Evolutionary conservation across 2,888 invertebrate genomes (phyloP).

Genomic region (Stenodema calcarata): DNA sequence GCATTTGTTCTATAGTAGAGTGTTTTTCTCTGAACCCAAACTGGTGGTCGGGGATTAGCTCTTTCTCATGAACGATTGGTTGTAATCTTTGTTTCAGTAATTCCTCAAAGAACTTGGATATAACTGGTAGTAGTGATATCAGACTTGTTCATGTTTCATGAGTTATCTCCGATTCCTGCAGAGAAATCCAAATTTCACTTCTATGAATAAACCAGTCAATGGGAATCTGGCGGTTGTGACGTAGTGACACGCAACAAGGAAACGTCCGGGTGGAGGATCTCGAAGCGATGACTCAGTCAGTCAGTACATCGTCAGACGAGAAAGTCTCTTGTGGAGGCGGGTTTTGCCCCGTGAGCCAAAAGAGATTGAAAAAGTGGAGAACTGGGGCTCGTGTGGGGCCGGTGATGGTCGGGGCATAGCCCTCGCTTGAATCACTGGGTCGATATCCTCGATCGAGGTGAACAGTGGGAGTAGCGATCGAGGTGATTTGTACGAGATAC

Average conservation of each 20-base stretch:
- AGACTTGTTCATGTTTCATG: no score
- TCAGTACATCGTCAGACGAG: not conserved
- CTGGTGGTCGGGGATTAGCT: no score
- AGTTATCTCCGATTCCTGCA: not conserved
- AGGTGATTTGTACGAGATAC: no score
- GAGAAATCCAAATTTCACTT: not conserved
- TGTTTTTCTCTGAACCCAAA: no score
- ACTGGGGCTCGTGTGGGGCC: conserved; percentile 18
- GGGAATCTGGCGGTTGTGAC: not conserved
- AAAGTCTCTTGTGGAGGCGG: not conserved
- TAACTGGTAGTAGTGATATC: no score
- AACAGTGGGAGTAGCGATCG: not conserved
- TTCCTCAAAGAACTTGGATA: no score
- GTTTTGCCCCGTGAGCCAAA: not conserved
- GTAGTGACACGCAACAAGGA: not conserved
- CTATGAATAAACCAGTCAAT: not conserved
- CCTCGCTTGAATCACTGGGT: not conserved
- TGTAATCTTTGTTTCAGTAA: no score
- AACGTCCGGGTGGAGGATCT: not conserved
- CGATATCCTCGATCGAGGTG: not conserved
- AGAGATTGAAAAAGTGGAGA: not conserved
- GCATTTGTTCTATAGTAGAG: no score
- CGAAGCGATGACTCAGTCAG: not conserved
- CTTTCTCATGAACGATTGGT: no score
- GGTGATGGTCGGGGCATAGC: no score